Evolutionary conservation across 2,888 invertebrate genomes (phyloP), one percentile per base, ranked within the genome.

Genomic region (Polyommatus icarus): DNA sequence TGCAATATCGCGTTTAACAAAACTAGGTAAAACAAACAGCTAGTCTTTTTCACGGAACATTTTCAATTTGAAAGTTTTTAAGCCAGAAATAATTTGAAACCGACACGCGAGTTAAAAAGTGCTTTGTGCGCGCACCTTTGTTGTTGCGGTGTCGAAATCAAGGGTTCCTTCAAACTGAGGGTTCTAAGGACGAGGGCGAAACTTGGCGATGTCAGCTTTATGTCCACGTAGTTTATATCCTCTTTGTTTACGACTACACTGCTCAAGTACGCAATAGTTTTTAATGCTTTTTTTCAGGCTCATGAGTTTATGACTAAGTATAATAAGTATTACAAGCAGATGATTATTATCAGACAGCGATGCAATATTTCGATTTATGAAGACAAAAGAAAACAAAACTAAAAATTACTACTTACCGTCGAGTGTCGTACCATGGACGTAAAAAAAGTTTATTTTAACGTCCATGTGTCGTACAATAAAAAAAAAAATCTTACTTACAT

Each of bases 11-110:
- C 29, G 4, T 32, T 29, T 10, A 12, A 29, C 67, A 67, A 15
- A 67, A 67, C 67, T 67, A 67, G 67, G 67, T 67, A 67, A 67
- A 67, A 67, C 67, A 67, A 67, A 67, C 67, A 67, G 67, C 67
- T 32, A 67, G 67, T 67, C 67, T 67, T 67, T 67, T 67, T 6
- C 67, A 67, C 29, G 29, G 6, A 75, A 50, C 75, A 75, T 75
- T 75, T 75, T 75, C 75, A 75, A 54, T 75, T 54, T 75, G 54
- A 75, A 50, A 75, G 75, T 75, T 75, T 75, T 75, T 75, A 75
- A 75, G 75, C 75, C 75, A 75, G 50, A 75, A 54, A 46, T 75
- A 75, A 75, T 75, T 75, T 75, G 75, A 75, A 73, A 75, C 46
- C 75, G 46, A 50, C 75, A 54, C 73, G 40, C 32, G 67, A 67